These are phyloP conservation scores for Campodea augens DNA, from an alignment of 1,140 invertebrate genomes.

Conservation along the genomic window DNA sequence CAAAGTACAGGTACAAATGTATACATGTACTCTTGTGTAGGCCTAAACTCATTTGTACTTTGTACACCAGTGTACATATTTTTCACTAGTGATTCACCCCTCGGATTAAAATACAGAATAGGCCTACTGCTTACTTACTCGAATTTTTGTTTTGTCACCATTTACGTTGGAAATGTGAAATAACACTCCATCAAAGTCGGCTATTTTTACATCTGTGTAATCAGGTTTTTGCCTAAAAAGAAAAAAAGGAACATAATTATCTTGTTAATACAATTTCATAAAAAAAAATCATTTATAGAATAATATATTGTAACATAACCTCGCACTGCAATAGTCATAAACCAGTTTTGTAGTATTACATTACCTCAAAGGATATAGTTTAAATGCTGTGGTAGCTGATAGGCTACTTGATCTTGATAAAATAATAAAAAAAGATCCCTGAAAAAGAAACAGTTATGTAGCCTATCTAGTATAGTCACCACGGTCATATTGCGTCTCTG, in stretches of 20 bases:
- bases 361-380: conserved; percentile 4
- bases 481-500: no score
- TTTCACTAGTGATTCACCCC: no score
- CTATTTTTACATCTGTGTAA: conserved; percentile 77
- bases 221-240: conserved; percentile 77
- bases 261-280: background rate
- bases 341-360: conserved; percentile 9
- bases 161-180: conserved; percentile 96
- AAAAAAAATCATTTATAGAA: background rate
- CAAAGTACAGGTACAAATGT: no score
- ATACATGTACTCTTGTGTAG: no score
- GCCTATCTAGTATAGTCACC: no score
- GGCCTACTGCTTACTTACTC: no score
- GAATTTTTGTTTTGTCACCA: conserved; percentile 89
- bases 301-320: background rate
- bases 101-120: no score
- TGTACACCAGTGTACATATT: no score
- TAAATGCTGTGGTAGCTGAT: conserved; percentile 2
- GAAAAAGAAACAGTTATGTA: no score
- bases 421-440: no score
- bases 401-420: background rate
- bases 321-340: background rate
- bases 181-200: conserved; percentile 96
- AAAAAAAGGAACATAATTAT: conserved; percentile 23
- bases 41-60: no score